Conservation (phyloP, 2,888 invertebrate species). For the Blastobasis adustella region DNA sequence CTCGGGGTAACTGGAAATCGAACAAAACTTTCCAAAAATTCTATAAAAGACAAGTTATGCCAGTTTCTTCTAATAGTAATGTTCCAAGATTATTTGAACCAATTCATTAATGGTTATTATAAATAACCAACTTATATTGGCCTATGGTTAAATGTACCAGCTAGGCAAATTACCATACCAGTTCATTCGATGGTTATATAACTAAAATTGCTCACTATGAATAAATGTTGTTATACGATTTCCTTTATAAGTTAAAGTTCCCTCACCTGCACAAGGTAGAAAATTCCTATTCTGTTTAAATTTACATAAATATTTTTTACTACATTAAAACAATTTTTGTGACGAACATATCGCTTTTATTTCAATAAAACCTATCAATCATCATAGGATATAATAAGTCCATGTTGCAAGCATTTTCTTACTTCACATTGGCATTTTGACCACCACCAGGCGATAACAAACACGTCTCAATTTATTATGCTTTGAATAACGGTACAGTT, state of each 20-base stretch:
- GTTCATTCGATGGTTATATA: background rate
- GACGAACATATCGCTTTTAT: background rate
- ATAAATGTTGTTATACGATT: background rate
- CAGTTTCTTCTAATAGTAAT: background rate
- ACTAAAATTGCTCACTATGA: background rate
- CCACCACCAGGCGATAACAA: background rate
- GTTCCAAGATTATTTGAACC: background rate
- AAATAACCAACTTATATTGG: too few species aligned
- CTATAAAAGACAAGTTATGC: slow-evolving; percentile 9
- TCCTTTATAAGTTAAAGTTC: too few species aligned
- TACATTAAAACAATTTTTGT: too few species aligned
- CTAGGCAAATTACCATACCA: background rate
- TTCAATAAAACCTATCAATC: background rate
- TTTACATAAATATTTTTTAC: too few species aligned
- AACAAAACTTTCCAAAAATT: slow-evolving; percentile 8
- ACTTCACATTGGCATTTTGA: background rate
- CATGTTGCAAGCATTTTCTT: background rate
- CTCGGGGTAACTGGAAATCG: slow-evolving; percentile 9
- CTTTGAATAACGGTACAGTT: background rate
- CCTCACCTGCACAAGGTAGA: too few species aligned
- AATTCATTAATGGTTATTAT: background rate
- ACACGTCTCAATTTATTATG: background rate
- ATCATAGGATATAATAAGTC: background rate
- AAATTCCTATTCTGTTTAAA: too few species aligned
- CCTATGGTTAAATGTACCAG: too few species aligned